These are phyloP conservation scores for Girardinus metallicus DNA, from an alignment of 2,797 vertebrate species.

Conservation along the genomic window DNA sequence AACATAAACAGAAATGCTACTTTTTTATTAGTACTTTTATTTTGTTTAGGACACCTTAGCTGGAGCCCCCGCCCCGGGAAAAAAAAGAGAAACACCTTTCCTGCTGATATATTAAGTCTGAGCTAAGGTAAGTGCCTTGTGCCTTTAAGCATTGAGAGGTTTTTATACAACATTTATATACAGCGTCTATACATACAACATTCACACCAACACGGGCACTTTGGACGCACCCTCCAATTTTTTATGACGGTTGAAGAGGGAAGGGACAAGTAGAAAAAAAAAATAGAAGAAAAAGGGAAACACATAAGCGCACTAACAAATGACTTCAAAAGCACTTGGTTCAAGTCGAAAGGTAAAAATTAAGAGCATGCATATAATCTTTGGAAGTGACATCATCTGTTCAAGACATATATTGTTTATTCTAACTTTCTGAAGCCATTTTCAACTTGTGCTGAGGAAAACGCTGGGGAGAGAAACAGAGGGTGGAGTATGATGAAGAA, in stretches of 20 bases:
- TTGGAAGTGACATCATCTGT: conserved; percentile 76
- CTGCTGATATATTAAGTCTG: conserved; percentile 83
- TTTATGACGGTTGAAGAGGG: conserved; percentile 54
- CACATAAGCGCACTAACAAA: conserved; percentile 54
- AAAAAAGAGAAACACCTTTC: conserved; percentile 75
- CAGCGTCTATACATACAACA: conserved; percentile 87
- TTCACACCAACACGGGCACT: conserved; percentile 77
- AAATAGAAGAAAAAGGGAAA: conserved; percentile 42
- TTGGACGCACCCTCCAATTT: conserved; percentile 58
- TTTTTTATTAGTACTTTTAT: conserved; percentile 81
- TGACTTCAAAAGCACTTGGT: conserved; percentile 67
- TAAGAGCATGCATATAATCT: conserved; percentile 82
- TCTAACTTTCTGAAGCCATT: conserved; percentile 75
- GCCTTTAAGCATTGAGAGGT: conserved; percentile 82
- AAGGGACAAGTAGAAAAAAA: conserved; percentile 44
- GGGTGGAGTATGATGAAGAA: conserved; percentile 50
- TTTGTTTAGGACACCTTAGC: conserved; percentile 75
- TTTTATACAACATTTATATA: conserved; percentile 88
- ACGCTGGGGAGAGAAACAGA: conserved; percentile 47
- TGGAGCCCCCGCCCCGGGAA: conserved; percentile 72
- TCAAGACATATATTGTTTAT: conserved; percentile 80
- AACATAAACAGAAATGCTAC: conserved; percentile 61
- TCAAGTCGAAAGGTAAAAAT: conserved; percentile 62
- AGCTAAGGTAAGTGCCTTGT: conserved; percentile 81
- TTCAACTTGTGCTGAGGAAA: conserved; percentile 65